Conservation (phyloP, 2,888 invertebrate species). For the Andrena haemorrhoa region DNA sequence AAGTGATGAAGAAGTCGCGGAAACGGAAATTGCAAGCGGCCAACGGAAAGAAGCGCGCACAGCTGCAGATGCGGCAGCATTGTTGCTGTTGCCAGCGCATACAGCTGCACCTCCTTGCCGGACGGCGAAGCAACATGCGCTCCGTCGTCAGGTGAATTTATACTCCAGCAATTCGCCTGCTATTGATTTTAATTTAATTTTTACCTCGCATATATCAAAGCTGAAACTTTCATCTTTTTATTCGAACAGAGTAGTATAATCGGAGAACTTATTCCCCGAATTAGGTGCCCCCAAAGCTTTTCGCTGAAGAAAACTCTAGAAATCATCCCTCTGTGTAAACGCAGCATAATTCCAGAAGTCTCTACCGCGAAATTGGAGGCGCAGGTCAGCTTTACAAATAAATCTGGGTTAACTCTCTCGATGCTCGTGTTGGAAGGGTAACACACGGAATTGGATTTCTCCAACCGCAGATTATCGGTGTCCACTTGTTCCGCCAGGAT, state of each 20-base stretch:
- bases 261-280: too few species aligned
- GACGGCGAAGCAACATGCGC: conserved; percentile 80
- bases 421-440: conserved; percentile 17
- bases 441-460: conserved; percentile 48
- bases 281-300: too few species aligned
- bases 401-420: conserved; percentile 30
- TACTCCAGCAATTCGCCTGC: neutral
- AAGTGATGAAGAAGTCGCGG: conserved; percentile 79
- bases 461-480: conserved; percentile 39
- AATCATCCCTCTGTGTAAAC: neutral
- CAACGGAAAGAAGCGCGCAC: conserved; percentile 77
- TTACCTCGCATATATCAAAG: too few species aligned
- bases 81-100: conserved; percentile 83
- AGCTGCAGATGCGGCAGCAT: conserved; percentile 73
- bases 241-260: neutral
- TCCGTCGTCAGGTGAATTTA: conserved; percentile 82
- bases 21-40: conserved; percentile 79
- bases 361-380: neutral
- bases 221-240: neutral
- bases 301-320: too few species aligned
- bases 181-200: neutral
- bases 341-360: neutral
- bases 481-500: conserved; percentile 17
- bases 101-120: conserved; percentile 82
- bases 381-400: neutral